phyloP scores from a whole-genome alignment of 1,140 invertebrate species.

The Pachyrhynchus sulphureomaculatus region DNA sequence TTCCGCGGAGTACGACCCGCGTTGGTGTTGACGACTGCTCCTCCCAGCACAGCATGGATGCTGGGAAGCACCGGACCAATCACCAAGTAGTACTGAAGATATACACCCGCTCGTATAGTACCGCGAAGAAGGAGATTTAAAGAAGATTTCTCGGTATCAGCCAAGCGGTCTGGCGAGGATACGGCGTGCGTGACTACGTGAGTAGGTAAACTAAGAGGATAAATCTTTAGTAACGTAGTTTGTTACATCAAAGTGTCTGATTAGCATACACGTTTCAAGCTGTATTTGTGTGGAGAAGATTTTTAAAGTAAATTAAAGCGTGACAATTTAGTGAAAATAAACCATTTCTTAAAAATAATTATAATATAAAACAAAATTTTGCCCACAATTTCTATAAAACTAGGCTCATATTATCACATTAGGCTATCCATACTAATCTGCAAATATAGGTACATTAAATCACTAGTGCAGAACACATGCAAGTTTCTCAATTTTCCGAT shows the following conservation, averaged over 20 bases:
- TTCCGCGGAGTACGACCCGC: constrained; percentile 16
- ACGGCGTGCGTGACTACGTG: constrained; percentile 15
- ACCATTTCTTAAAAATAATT: too few species aligned
- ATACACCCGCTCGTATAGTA: constrained; percentile 22
- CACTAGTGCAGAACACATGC: too few species aligned
- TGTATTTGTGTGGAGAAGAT: too few species aligned
- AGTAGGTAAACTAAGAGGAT: constrained; percentile 15
- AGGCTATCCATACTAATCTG: too few species aligned
- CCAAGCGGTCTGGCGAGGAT: constrained; percentile 29
- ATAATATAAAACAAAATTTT: too few species aligned
- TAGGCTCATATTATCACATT: too few species aligned
- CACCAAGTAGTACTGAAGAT: constrained; percentile 26
- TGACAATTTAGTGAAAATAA: too few species aligned
- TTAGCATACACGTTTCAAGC: too few species aligned
- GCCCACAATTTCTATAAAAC: too few species aligned
- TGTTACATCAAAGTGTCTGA: background rate
- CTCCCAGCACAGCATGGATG: constrained; percentile 52
- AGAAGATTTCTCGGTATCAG: constrained; percentile 31
- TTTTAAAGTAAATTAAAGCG: too few species aligned
- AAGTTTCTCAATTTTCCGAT: too few species aligned
- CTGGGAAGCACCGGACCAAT: constrained; percentile 48
- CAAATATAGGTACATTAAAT: too few species aligned
- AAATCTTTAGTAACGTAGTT: background rate
- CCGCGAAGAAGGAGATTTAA: constrained; percentile 26
- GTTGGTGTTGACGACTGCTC: constrained; percentile 36